These are phyloP conservation scores for Brachionus plicatilis DNA, from an alignment of 1,140 invertebrate species.

Conservation along the genomic window DNA sequence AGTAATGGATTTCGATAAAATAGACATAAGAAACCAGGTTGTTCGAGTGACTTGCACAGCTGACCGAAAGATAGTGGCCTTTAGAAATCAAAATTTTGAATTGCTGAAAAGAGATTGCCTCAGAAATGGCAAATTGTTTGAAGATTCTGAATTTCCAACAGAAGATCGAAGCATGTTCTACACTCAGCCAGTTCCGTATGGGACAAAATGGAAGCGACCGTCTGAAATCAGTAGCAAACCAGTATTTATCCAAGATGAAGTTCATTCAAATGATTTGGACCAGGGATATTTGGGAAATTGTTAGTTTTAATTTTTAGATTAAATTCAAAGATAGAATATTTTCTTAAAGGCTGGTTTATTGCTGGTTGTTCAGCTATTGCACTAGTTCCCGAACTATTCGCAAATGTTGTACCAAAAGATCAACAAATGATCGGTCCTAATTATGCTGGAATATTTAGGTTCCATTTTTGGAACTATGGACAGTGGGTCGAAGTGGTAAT, in stretches of 20 bases:
- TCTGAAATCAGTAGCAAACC: slow-evolving; percentile 47
- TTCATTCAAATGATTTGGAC: slow-evolving; percentile 61
- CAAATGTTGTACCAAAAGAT: slow-evolving; percentile 65
- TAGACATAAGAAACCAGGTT: background rate
- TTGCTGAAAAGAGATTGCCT: slow-evolving; percentile 18
- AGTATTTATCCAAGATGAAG: slow-evolving; percentile 47
- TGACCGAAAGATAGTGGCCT: slow-evolving; percentile 4
- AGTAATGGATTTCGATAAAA: slow-evolving; percentile 21
- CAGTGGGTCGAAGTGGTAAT: slow-evolving; percentile 71
- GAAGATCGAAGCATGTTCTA: slow-evolving; percentile 59
- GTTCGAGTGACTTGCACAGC: background rate
- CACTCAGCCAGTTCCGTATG: background rate
- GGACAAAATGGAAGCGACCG: slow-evolving; percentile 31
- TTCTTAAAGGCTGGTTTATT: slow-evolving; percentile 58
- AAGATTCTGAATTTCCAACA: slow-evolving; percentile 67
- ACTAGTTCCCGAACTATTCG: slow-evolving; percentile 64
- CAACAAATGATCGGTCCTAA: slow-evolving; percentile 62
- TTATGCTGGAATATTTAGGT: slow-evolving; percentile 59
- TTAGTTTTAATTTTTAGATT: background rate
- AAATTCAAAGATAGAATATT: background rate
- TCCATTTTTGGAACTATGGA: slow-evolving; percentile 71
- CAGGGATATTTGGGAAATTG: slow-evolving; percentile 64
- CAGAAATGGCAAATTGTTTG: slow-evolving; percentile 58
- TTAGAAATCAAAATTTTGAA: slow-evolving; percentile 26
- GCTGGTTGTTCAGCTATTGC: slow-evolving; percentile 65